These are phyloP conservation scores for Himalopsyche japonica DNA, from an alignment of 2,888 invertebrate species.

Conservation along the genomic window DNA sequence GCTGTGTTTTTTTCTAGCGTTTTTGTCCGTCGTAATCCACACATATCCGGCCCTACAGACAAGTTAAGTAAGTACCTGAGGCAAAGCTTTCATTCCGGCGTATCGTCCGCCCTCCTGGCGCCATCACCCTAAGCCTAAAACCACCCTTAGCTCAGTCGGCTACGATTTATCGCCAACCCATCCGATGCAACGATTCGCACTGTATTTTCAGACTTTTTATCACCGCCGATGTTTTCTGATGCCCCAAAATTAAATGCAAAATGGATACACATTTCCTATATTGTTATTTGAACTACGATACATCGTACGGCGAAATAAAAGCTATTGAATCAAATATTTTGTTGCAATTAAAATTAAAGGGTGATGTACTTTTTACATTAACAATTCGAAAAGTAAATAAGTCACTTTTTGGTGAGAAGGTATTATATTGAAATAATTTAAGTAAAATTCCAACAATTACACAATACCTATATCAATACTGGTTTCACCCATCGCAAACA, in stretches of 20 bases:
- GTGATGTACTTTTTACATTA: too few relatives aligned
- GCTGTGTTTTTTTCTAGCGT: neutral
- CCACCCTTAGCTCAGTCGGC: neutral
- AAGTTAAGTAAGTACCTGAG: neutral
- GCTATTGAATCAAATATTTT: too few relatives aligned
- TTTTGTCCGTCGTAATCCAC: neutral
- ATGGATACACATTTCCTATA: too few relatives aligned
- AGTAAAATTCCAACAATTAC: too few relatives aligned
- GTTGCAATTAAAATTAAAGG: too few relatives aligned
- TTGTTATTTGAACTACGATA: too few relatives aligned
- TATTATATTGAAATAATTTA: too few relatives aligned
- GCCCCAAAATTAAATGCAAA: neutral
- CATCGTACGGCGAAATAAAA: too few relatives aligned
- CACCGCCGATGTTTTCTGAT: neutral
- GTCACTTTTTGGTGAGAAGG: too few relatives aligned
- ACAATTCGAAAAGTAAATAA: too few relatives aligned
- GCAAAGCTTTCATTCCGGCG: neutral
- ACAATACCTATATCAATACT: too few relatives aligned
- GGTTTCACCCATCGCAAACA: too few relatives aligned
- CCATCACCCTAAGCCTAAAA: neutral
- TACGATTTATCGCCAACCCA: neutral
- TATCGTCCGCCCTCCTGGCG: neutral
- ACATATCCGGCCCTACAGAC: neutral
- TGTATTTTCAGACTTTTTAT: neutral
- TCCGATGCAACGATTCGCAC: neutral